These are phyloP conservation scores for Athene noctua DNA, from an alignment of 2,113 vertebrate genomes.

Conservation along the genomic window DNA sequence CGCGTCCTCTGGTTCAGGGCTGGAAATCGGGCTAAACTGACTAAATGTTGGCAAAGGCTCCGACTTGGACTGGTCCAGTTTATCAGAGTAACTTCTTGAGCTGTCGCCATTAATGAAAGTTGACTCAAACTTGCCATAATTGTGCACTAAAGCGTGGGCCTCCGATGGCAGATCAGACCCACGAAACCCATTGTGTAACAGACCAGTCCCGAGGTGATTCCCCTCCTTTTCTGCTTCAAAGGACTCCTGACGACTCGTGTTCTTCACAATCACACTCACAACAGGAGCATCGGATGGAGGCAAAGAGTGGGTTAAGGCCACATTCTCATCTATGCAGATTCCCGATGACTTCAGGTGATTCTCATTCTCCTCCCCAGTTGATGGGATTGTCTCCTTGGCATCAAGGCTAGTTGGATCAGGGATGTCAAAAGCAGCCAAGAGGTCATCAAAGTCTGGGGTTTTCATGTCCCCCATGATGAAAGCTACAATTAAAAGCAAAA, in stretches of 20 bases:
- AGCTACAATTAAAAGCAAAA: conserved; percentile 60
- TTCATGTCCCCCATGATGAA: conserved; percentile 98
- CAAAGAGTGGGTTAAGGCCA: conserved; percentile 75
- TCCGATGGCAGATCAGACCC: conserved; percentile 73
- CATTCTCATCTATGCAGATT: conserved; percentile 83
- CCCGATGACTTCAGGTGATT: conserved; percentile 83
- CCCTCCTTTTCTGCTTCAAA: conserved; percentile 83
- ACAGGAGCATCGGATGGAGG: conserved; percentile 81
- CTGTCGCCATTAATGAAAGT: conserved; percentile 86
- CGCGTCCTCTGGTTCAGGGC: conserved; percentile 84
- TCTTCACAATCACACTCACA: conserved; percentile 96
- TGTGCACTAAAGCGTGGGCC: conserved; percentile 65
- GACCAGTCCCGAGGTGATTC: conserved; percentile 71
- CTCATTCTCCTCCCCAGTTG: conserved; percentile 84
- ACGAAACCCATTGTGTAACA: conserved; percentile 88
- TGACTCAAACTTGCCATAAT: conserved; percentile 83
- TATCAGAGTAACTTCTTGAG: conserved; percentile 75
- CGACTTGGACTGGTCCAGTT: conserved; percentile 76
- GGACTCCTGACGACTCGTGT: conserved; percentile 89
- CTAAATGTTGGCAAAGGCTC: conserved; percentile 83
- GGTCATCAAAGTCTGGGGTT: conserved; percentile 98
- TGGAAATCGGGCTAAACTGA: conserved; percentile 91
- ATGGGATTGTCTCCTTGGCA: conserved; percentile 90
- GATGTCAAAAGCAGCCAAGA: conserved; percentile 98
- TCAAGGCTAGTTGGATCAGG: conserved; percentile 94